Conservation (phyloP, 2,797 vertebrate genomes). For the Amphiprion clarkii region DNA sequence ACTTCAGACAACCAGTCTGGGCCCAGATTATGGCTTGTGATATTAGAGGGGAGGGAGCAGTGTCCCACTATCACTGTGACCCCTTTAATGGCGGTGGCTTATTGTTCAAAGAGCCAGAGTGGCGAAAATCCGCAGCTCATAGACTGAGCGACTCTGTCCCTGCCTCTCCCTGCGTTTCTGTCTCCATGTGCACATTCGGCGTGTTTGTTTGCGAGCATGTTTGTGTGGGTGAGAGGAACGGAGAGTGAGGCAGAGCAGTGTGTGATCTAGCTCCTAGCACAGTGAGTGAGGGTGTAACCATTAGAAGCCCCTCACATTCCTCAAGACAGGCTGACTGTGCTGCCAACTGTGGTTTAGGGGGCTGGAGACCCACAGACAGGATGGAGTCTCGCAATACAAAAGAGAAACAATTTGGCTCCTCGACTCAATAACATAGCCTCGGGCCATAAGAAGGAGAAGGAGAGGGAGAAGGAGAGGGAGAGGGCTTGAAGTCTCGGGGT, state of each 20-base stretch:
- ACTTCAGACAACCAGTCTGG: slow-evolving; percentile 67
- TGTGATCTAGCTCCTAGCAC: slow-evolving; percentile 71
- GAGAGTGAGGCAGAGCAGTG: slow-evolving; percentile 64
- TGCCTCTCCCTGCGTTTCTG: slow-evolving; percentile 32
- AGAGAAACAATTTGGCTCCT: slow-evolving; percentile 88
- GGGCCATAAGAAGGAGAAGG: slow-evolving; percentile 73
- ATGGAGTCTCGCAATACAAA: slow-evolving; percentile 89
- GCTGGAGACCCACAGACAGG: slow-evolving; percentile 89
- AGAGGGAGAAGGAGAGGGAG: slow-evolving; percentile 65
- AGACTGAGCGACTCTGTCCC: slow-evolving; percentile 67
- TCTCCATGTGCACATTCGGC: slow-evolving; percentile 41
- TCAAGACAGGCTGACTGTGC: slow-evolving; percentile 83
- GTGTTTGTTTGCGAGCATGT: slow-evolving; percentile 74
- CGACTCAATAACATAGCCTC: slow-evolving; percentile 83
- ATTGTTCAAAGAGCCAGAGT: slow-evolving; percentile 73
- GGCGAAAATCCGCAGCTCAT: slow-evolving; percentile 62
- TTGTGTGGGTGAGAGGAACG: slow-evolving; percentile 51
- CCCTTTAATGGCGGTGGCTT: slow-evolving; percentile 69
- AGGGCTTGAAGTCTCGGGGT: slow-evolving; percentile 71
- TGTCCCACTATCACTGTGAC: slow-evolving; percentile 73
- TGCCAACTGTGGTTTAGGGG: slow-evolving; percentile 88
- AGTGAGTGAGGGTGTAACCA: slow-evolving; percentile 82
- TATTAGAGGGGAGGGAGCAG: slow-evolving; percentile 59
- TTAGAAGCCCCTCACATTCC: slow-evolving; percentile 85
- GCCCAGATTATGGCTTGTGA: slow-evolving; percentile 68